phyloP scores from a whole-genome alignment of 2,797 vertebrate species.

The Odontamblyopus lacepedii region DNA sequence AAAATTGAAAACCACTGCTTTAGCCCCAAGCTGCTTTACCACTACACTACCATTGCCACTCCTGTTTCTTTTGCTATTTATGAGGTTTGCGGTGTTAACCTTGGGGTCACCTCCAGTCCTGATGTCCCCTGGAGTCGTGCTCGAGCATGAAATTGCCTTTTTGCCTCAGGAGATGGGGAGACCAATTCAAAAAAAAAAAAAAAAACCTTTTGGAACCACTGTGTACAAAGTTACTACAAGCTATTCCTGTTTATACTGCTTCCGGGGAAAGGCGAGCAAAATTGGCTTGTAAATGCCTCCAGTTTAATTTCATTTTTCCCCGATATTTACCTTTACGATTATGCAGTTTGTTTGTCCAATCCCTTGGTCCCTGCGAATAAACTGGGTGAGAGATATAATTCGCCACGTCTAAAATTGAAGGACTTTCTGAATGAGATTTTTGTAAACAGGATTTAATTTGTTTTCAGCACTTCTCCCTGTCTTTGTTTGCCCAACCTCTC shows the following conservation, averaged over 20 bases:
- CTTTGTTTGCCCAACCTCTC: slow-evolving; percentile 18
- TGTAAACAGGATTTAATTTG: slow-evolving; percentile 42
- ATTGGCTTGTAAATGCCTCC: slow-evolving; percentile 27
- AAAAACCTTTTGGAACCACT: slow-evolving; percentile 24
- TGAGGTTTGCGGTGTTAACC: slow-evolving; percentile 56
- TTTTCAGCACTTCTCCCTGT: slow-evolving; percentile 23
- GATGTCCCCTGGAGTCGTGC: slow-evolving; percentile 48
- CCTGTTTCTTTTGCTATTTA: slow-evolving; percentile 43
- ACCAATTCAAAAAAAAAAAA: slow-evolving; percentile 39
- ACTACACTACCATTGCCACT: slow-evolving; percentile 15
- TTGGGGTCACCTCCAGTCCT: slow-evolving; percentile 62
- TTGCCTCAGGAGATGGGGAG: slow-evolving; percentile 54
- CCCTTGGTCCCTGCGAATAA: background rate
- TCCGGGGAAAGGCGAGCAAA: slow-evolving; percentile 10
- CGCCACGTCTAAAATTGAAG: slow-evolving; percentile 13
- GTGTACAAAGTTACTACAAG: slow-evolving; percentile 25
- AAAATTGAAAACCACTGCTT: slow-evolving; percentile 5
- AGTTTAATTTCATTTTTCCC: slow-evolving; percentile 17
- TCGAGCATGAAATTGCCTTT: slow-evolving; percentile 74
- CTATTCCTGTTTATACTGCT: slow-evolving; percentile 39
- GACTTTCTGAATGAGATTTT: slow-evolving; percentile 12
- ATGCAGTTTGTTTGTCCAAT: slow-evolving; percentile 8
- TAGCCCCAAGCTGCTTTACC: slow-evolving; percentile 30
- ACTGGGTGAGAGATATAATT: slow-evolving; percentile 6
- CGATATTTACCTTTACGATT: slow-evolving; percentile 11